A percentile compares a stretch with the other conserved stretches of the same genome.
phyloP scores from a whole-genome alignment of 1,140 invertebrate species.

The Diploscapter pachys region DNA sequence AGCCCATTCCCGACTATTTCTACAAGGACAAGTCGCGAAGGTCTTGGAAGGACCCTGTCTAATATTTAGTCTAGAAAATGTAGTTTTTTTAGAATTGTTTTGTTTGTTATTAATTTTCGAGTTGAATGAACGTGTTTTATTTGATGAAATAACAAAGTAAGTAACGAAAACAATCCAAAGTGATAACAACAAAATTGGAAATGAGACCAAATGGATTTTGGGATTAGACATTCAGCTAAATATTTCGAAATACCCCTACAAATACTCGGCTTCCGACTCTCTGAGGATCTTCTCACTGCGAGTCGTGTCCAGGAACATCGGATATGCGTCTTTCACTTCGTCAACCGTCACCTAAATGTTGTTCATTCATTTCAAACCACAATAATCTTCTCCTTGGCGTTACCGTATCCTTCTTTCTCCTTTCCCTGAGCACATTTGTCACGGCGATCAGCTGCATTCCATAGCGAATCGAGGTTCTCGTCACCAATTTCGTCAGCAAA shows the following conservation, averaged over 20 bases:
- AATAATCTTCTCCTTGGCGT: slow-evolving; percentile 63
- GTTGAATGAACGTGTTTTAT: not conserved
- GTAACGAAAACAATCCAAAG: no score
- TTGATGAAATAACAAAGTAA: slow-evolving; percentile 7
- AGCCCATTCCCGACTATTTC: slow-evolving; percentile 55
- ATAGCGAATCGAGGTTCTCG: slow-evolving; percentile 81
- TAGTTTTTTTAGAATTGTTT: slow-evolving; percentile 4
- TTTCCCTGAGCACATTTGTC: slow-evolving; percentile 79
- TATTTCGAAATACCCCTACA: no score
- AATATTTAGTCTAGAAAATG: slow-evolving; percentile 12
- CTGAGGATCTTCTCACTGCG: slow-evolving; percentile 17
- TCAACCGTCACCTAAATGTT: slow-evolving; percentile 11
- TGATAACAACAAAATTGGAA: no score
- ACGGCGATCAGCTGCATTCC: slow-evolving; percentile 97
- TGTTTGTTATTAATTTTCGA: not conserved
- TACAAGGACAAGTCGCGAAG: slow-evolving; percentile 56
- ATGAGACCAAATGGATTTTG: not conserved
- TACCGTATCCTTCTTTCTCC: slow-evolving; percentile 71
- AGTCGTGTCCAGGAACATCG: slow-evolving; percentile 24
- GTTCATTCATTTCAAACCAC: no score
- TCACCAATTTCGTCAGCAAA: slow-evolving; percentile 84
- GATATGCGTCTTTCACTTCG: slow-evolving; percentile 25
- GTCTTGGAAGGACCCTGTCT: slow-evolving; percentile 55
- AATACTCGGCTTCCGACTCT: not conserved
- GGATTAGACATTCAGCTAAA: not conserved